A percentile compares a stretch with the other conserved stretches of the same genome.
Conservation (phyloP, 2,797 vertebrate species). For the Xiphophorus birchmanni region DNA sequence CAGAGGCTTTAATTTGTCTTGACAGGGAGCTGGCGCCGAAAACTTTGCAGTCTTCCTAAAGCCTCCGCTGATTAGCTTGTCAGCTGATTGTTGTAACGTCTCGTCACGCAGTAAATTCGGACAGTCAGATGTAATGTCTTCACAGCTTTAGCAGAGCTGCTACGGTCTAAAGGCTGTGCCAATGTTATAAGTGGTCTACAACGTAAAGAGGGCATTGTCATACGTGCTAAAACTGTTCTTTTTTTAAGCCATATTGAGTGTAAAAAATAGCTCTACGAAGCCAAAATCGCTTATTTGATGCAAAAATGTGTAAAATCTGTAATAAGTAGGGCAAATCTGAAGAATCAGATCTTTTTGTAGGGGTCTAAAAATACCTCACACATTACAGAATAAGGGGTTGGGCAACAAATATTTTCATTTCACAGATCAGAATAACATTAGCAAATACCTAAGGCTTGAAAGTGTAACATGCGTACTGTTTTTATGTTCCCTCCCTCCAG, state of each 20-base stretch:
- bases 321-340: not conserved
- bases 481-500: slow-evolving; percentile 6
- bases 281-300: not conserved
- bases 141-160: not conserved
- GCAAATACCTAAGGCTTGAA: not conserved
- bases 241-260: not conserved
- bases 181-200: not conserved
- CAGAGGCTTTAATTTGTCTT: slow-evolving; percentile 8
- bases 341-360: not conserved
- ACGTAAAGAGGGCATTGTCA: not conserved
- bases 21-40: not conserved
- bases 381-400: not conserved
- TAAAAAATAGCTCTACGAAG: not conserved
- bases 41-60: not conserved
- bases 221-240: not conserved
- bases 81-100: not conserved
- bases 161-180: not conserved
- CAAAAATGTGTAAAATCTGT: not conserved
- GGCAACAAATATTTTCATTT: slow-evolving; percentile 1
- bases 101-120: not conserved
- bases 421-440: slow-evolving; percentile 7
- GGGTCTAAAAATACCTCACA: not conserved
- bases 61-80: not conserved
- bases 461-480: slow-evolving; percentile 3
- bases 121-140: not conserved